Conservation (phyloP, 1,140 invertebrate species). For the Rhizoglyphus robini region DNA sequence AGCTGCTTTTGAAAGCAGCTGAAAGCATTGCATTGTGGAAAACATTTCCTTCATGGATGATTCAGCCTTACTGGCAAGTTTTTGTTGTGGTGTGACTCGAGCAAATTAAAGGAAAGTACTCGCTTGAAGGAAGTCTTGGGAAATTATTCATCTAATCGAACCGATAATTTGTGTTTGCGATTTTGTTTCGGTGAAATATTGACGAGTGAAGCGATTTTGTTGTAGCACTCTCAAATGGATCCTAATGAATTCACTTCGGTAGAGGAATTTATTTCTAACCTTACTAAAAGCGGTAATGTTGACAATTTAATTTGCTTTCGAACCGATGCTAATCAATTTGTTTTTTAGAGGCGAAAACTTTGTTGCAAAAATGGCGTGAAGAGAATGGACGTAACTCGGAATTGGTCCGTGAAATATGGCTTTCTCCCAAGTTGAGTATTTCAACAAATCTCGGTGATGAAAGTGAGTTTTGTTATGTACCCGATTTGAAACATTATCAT, state of each 20-base stretch:
- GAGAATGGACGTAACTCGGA: constrained; percentile 73
- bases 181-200: too few species aligned
- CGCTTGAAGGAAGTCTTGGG: too few species aligned
- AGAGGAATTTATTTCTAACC: neutral
- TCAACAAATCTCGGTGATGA: constrained; percentile 73
- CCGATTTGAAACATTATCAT: constrained; percentile 18
- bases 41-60: too few species aligned
- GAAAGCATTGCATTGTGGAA: too few species aligned
- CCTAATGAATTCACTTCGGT: neutral
- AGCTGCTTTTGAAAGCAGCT: too few species aligned
- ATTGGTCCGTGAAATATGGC: constrained; percentile 76
- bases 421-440: constrained; percentile 46
- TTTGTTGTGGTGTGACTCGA: too few species aligned
- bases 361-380: constrained; percentile 76
- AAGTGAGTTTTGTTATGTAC: constrained; percentile 44
- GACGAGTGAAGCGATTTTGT: too few species aligned
- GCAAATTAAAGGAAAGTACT: too few species aligned
- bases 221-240: constrained; percentile 7
- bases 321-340: too few species aligned
- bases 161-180: too few species aligned
- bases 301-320: too few species aligned
- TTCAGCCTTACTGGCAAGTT: neutral
- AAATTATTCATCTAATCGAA: too few species aligned
- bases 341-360: constrained; percentile 60
- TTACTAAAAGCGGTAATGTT: constrained; percentile 5